These are phyloP conservation scores for Hecatera dysodea DNA, from an alignment of 2,888 invertebrate species.

Conservation along the genomic window DNA sequence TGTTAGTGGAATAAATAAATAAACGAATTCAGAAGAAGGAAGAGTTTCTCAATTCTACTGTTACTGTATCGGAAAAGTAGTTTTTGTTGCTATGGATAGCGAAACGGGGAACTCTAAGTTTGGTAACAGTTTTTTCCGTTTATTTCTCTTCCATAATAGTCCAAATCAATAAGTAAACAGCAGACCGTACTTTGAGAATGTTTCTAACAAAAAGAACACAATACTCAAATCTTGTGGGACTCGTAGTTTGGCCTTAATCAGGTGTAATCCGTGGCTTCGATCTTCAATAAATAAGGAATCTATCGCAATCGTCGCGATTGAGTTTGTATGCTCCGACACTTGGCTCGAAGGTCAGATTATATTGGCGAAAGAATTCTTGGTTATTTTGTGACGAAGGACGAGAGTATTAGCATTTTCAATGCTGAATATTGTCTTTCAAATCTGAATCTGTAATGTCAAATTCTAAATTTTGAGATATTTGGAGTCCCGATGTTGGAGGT, in stretches of 20 bases:
- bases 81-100: too few species aligned
- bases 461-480: too few species aligned
- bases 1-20: too few species aligned
- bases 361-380: conserved; percentile 6
- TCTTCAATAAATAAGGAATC: conserved; percentile 34
- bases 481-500: too few species aligned
- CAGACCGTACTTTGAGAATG: background rate
- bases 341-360: conserved; percentile 15
- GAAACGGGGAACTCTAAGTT: too few species aligned
- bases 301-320: conserved; percentile 23
- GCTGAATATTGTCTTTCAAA: background rate
- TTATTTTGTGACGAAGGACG: background rate
- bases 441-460: too few species aligned
- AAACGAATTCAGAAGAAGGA: too few species aligned
- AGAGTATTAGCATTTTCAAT: background rate
- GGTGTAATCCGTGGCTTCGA: conserved; percentile 29
- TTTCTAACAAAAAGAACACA: conserved; percentile 4
- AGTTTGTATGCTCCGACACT: conserved; percentile 17
- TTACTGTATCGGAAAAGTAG: too few species aligned
- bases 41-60: too few species aligned
- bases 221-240: background rate
- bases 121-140: too few species aligned
- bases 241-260: conserved; percentile 25
- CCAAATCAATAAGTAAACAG: too few species aligned
- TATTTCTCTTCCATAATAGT: too few species aligned